phyloP scores from a whole-genome alignment of 2,888 invertebrate genomes.

The Pristionchus exspectatus region DNA sequence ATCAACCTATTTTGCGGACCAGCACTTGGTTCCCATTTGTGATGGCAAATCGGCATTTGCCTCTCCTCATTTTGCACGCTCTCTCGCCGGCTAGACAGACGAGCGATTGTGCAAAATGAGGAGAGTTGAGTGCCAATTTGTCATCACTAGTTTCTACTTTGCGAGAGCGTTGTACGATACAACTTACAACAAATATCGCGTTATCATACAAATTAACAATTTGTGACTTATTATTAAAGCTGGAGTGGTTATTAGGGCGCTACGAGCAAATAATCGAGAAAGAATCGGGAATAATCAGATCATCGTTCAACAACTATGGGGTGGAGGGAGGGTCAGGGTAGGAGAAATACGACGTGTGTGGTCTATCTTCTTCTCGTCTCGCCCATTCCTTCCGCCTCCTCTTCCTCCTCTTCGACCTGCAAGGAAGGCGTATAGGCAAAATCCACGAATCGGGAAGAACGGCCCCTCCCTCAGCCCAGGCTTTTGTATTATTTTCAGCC shows the following conservation, averaged over 20 bases:
- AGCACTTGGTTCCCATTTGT: neutral
- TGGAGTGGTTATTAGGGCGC: neutral
- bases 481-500: too few relatives aligned
- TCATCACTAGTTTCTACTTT: neutral
- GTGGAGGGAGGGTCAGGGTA: neutral
- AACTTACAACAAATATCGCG: slow-evolving; percentile 36
- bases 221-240: slow-evolving; percentile 40
- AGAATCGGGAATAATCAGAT: neutral
- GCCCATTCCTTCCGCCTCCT: neutral
- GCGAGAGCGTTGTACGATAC: slow-evolving; percentile 37
- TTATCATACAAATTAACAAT: neutral
- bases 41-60: too few relatives aligned
- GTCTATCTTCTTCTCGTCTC: slow-evolving; percentile 24
- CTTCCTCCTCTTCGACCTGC: neutral
- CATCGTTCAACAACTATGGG: neutral
- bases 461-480: too few relatives aligned
- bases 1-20: neutral
- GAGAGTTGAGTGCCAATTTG: neutral
- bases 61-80: too few relatives aligned
- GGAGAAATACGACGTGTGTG: neutral
- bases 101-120: too few relatives aligned
- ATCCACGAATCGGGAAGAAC: too few relatives aligned
- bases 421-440: neutral
- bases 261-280: neutral
- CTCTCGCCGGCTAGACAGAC: too few relatives aligned